phyloP scores from a whole-genome alignment of 2,113 vertebrate species.

The Ondatra zibethicus region DNA sequence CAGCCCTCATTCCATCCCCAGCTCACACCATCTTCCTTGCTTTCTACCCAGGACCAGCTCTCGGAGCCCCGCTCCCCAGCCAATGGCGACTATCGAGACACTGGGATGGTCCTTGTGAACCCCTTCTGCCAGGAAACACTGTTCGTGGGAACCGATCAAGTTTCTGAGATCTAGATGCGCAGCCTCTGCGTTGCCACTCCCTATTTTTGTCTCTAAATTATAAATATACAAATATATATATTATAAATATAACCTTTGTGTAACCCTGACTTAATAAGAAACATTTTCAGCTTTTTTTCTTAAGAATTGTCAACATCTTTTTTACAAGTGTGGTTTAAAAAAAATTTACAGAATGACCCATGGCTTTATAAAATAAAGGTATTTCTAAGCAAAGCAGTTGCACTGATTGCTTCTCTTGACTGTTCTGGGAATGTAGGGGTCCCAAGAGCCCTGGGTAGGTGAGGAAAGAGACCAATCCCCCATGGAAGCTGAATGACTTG shows the following conservation, averaged over 20 bases:
- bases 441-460: conserved; percentile 20
- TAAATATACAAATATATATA: conserved; percentile 87
- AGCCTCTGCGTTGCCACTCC: conserved; percentile 53
- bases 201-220: conserved; percentile 83
- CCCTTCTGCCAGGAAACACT: conserved; percentile 99
- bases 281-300: conserved; percentile 87
- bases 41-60: conserved; percentile 91
- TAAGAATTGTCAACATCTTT: conserved; percentile 91
- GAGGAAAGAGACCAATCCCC: not conserved
- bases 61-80: conserved; percentile 95
- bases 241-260: conserved; percentile 91
- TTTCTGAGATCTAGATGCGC: conserved; percentile 91
- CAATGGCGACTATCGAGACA: conserved; percentile 95
- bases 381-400: conserved; percentile 89
- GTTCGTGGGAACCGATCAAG: conserved; percentile 95
- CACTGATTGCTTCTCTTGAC: conserved; percentile 69
- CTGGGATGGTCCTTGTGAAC: conserved; percentile 98
- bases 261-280: conserved; percentile 85
- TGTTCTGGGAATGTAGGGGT: not conserved
- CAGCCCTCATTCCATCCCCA: not conserved
- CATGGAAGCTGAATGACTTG: not conserved
- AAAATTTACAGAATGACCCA: conserved; percentile 91
- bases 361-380: conserved; percentile 96
- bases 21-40: conserved; percentile 58
- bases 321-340: conserved; percentile 93